A percentile compares a stretch with the other conserved stretches of the same genome.
phyloP scores from a whole-genome alignment of 1,140 invertebrate genomes.

The Drosophila auraria region DNA sequence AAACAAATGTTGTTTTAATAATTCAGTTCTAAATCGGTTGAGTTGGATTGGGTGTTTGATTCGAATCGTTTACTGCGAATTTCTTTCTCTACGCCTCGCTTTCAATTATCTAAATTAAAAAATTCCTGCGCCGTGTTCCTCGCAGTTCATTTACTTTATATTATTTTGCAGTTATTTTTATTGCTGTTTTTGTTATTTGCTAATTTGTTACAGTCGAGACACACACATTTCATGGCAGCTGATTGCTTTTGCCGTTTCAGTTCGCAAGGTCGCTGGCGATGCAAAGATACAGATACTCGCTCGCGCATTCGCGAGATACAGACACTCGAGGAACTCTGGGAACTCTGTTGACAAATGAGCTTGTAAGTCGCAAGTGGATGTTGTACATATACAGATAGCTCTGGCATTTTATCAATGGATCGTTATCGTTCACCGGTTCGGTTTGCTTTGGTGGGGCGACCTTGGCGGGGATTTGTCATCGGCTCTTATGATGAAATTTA shows the following conservation, averaged over 20 bases:
- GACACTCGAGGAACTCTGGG: constrained; percentile 17
- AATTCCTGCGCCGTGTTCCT: constrained; percentile 66
- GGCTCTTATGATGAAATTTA: constrained; percentile 39
- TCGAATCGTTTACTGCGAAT: constrained; percentile 42
- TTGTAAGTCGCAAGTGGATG: constrained; percentile 59
- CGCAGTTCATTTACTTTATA: constrained; percentile 36
- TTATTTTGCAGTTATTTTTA: constrained; percentile 51
- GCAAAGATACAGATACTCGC: constrained; percentile 43
- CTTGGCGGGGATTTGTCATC: constrained; percentile 54
- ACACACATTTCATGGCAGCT: constrained; percentile 58
- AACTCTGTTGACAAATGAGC: constrained; percentile 67
- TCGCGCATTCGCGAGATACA: constrained; percentile 28
- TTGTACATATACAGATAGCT: constrained; percentile 49
- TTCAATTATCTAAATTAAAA: constrained; percentile 83
- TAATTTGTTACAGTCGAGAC: constrained; percentile 57
- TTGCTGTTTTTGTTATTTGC: constrained; percentile 51
- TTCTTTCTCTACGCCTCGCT: constrained; percentile 39
- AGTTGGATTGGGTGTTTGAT: not conserved
- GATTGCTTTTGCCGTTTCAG: constrained; percentile 68
- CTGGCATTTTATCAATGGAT: constrained; percentile 67
- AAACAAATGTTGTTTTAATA: constrained; percentile 41
- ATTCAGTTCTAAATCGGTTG: constrained; percentile 23
- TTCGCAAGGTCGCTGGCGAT: constrained; percentile 60
- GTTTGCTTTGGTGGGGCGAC: constrained; percentile 7
- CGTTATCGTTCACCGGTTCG: constrained; percentile 51